Conservation (phyloP, 2,113 vertebrate species). For the Melanerpes formicivorus region DNA sequence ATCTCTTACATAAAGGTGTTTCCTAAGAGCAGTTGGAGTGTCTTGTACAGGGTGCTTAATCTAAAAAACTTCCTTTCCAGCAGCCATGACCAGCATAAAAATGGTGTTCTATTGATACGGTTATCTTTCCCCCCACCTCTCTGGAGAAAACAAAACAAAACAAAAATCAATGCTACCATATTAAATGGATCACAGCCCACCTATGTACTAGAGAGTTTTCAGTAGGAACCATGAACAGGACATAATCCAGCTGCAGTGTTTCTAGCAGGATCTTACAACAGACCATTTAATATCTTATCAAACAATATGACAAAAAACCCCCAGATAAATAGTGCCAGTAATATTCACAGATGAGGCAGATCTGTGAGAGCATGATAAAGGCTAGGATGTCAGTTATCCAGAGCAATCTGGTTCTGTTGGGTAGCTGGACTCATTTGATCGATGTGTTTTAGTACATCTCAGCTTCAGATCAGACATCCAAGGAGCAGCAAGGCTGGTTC, state of each 20-base stretch:
- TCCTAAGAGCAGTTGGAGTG: neutral
- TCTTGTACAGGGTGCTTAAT: neutral
- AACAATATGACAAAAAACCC: neutral
- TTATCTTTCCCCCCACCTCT: neutral
- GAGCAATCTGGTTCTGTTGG: neutral
- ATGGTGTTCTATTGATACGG: neutral
- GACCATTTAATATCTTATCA: neutral
- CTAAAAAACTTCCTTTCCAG: neutral
- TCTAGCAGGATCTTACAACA: neutral
- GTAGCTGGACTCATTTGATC: neutral
- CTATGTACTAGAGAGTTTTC: neutral
- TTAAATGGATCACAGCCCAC: neutral
- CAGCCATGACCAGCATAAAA: neutral
- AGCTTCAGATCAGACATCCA: neutral
- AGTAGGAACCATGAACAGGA: rapidly evolving
- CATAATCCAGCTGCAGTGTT: neutral
- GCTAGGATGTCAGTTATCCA: neutral
- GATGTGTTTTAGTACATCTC: neutral
- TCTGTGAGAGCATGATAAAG: neutral
- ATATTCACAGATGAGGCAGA: neutral
- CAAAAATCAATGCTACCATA: neutral
- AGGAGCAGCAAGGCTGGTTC: rapidly evolving
- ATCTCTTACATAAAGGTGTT: neutral
- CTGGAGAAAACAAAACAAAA: neutral
- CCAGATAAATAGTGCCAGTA: neutral